Evolutionary conservation across 2,888 invertebrate genomes (phyloP), one percentile per base, ranked within the genome.

Genomic region (Ernsta delagoae): DNA sequence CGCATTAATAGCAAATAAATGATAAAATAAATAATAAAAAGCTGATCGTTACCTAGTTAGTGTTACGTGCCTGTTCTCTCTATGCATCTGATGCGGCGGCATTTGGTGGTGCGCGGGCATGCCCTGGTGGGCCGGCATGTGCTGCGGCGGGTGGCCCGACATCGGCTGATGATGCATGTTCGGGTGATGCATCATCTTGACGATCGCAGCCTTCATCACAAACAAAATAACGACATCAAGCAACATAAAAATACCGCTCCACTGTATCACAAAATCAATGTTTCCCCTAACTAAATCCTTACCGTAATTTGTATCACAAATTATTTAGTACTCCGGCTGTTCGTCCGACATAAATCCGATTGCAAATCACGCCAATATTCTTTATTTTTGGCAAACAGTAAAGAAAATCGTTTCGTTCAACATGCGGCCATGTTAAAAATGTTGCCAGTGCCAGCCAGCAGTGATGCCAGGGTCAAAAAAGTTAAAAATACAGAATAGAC

Each of bases 351-450:
- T 86, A 85, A 83, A 90, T 87, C 88, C 88, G 88, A 86, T 83
- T 79, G 83, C 83, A 82, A 85, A 83, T 85, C 78, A 84, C 83
- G 84, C 85, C 83, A 83, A 77, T 83, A 78, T 81, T 78, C 83
- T 79, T 85, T 84, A 34, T 86, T 91, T 96, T 69, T 96, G 96
- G 96, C 96, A 94, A 96, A 96, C 96, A 96, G 95, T 96, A 96
- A 96, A 96, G 96, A 96, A 96, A 96, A 96, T 94, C 94, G 94
- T 93, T 94, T 94, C 86, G 92, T 95, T 95, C 96, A 96, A 96
- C 96, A 96, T 96, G 96, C 96, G 96, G 96, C 96, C 96, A 96
- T 96, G 96, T 96, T 96, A 96, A 89, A 87, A 89, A 87, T 89
- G 87, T 89, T 88, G 79, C 85, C 79, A 31, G 24, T 24, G 24